phyloP scores from a whole-genome alignment of 92 coral and sea anemone genomes.

The Isaurus tuberculatus region DNA sequence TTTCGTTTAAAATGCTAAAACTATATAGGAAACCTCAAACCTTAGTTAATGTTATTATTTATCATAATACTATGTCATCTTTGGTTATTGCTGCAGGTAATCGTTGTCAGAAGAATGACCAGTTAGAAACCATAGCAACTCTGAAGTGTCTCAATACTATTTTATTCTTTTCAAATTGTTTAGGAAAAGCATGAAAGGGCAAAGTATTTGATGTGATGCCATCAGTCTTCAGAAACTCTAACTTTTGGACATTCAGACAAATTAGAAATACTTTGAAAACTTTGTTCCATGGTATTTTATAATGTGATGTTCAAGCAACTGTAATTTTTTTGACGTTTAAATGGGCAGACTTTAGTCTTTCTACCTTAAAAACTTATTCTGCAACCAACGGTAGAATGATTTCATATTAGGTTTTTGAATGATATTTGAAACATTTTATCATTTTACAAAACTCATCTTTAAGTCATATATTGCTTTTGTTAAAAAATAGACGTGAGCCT shows the following conservation, averaged over 20 bases:
- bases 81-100: conserved; percentile 37
- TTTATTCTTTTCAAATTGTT: background rate
- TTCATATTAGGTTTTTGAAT: no score
- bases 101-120: conserved; percentile 20
- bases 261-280: no score
- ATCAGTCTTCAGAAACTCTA: background rate
- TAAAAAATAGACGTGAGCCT: no score
- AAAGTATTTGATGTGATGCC: background rate
- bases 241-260: background rate
- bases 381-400: background rate
- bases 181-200: background rate
- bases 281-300: background rate
- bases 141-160: conserved; percentile 23
- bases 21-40: background rate
- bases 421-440: no score
- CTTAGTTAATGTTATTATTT: background rate
- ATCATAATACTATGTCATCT: background rate
- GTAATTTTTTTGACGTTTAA: background rate
- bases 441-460: no score
- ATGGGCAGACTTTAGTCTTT: background rate
- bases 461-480: no score
- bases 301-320: background rate
- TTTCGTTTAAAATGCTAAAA: no score
- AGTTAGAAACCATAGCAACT: conserved; percentile 42
- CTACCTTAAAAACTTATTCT: background rate